These are phyloP conservation scores for Botia almorhae DNA, from an alignment of 2,797 vertebrate genomes.

Conservation along the genomic window DNA sequence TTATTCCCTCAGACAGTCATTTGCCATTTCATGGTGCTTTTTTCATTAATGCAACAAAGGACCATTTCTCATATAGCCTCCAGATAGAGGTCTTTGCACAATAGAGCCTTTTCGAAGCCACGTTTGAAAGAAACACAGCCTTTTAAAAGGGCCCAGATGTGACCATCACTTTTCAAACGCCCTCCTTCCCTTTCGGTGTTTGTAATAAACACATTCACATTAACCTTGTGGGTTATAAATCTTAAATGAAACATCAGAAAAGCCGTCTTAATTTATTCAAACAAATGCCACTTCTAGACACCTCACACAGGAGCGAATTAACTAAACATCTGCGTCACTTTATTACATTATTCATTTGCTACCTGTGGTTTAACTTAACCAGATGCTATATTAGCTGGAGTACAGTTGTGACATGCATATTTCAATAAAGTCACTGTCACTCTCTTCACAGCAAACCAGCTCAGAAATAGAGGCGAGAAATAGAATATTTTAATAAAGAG, in stretches of 20 bases:
- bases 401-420: no score
- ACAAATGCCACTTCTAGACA: background rate
- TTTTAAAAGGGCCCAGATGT: slow-evolving; percentile 20
- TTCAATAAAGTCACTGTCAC: no score
- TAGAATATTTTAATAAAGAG: background rate
- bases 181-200: no score
- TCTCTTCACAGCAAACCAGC: no score
- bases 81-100: background rate
- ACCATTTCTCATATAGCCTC: slow-evolving; percentile 34
- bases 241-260: background rate
- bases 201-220: background rate
- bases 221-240: background rate
- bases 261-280: background rate
- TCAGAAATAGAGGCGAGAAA: no score
- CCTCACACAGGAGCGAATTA: background rate
- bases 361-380: no score
- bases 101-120: background rate
- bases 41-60: slow-evolving; percentile 24
- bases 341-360: no score
- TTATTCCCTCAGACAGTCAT: slow-evolving; percentile 18
- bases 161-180: slow-evolving; percentile 2
- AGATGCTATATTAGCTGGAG: no score
- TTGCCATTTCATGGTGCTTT: slow-evolving; percentile 13
- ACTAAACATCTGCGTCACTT: background rate
- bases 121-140: background rate